phyloP scores from a whole-genome alignment of 2,888 invertebrate species.

The Notodonta dromedarius region DNA sequence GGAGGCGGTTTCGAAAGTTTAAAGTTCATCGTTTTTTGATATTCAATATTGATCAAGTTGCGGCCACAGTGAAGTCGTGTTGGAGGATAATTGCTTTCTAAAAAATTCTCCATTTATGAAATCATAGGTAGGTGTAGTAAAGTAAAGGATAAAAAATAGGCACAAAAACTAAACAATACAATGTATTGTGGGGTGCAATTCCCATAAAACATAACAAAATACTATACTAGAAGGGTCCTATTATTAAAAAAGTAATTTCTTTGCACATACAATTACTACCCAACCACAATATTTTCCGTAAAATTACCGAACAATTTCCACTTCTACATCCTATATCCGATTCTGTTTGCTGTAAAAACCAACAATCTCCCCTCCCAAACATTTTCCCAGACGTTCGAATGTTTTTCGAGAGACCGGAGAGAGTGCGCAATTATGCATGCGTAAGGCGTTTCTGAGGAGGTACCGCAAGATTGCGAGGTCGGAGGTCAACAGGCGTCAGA shows the following conservation, averaged over 20 bases:
- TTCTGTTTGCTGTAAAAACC: slow-evolving; percentile 15
- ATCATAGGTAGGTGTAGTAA: too few species aligned
- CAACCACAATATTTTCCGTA: neutral
- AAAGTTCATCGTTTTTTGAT: slow-evolving; percentile 73
- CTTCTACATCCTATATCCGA: neutral
- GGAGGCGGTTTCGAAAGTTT: slow-evolving; percentile 65
- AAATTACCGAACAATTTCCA: slow-evolving; percentile 3
- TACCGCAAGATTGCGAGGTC: slow-evolving; percentile 65
- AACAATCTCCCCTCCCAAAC: slow-evolving; percentile 25
- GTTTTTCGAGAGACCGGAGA: slow-evolving; percentile 47
- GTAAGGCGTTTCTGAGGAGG: slow-evolving; percentile 61
- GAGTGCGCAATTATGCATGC: slow-evolving; percentile 65
- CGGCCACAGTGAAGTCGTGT: slow-evolving; percentile 24
- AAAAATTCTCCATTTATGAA: slow-evolving; percentile 12
- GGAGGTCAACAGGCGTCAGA: slow-evolving; percentile 68
- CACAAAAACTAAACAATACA: too few species aligned
- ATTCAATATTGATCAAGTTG: slow-evolving; percentile 57
- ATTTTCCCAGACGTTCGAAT: slow-evolving; percentile 33
- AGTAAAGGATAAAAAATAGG: too few species aligned
- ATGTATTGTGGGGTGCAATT: too few species aligned
- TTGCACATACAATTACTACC: neutral
- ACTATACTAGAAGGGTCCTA: too few species aligned
- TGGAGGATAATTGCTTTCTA: slow-evolving; percentile 34
- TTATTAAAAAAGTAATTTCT: too few species aligned
- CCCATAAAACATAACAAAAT: too few species aligned